Evolutionary conservation across 2,797 vertebrate genomes (phyloP), one percentile per base, ranked within the genome.

Genomic region (Leontocebus nigricollis): DNA sequence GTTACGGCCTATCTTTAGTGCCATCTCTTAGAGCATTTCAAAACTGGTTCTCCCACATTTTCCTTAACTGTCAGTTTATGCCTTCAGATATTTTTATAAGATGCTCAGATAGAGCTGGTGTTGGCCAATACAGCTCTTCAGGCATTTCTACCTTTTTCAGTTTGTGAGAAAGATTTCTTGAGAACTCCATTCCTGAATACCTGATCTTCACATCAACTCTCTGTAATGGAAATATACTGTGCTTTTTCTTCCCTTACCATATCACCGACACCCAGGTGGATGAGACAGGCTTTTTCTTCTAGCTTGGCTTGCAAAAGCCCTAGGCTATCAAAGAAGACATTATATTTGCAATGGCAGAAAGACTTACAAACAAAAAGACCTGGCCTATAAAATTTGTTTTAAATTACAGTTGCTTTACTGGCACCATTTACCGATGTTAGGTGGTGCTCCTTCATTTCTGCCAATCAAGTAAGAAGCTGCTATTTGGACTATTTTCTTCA

Each of bases 21-120:
- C 79, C 82, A 26, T 94, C 82, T 96, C 94, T 44, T 80, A 64
- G n/a, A 27, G 50, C 79, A 95, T 87, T 95, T 96, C 96, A 61
- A 92, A 97, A 98, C 96, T 61, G 72, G 72, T 92, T 95, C 96
- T 97, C 70, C 83, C 84, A 90, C 94, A 81, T 88, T 96, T 96
- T 91, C 77, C 83, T 96, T 95, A 57, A 77, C 77, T 97, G 80
- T 97, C 95, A 39, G 39, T 82, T 94, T 96, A 89, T 85, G 30
- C 76, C 80, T 94, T 93, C 70, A 3, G 76, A 61, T 82, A 19
- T 86, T 83, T 95, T 93, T 64, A 20, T 88, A 91, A 95, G 55
- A 94, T 14, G 13, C 76, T 81, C 73, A 41, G 17, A 73, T 7
- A 93, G 44, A 96, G 82, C 84, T 93, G n/a, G 5, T 55, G 22